Evolutionary conservation across 2,888 invertebrate genomes (phyloP).

Genomic region (Hipparchia semele): DNA sequence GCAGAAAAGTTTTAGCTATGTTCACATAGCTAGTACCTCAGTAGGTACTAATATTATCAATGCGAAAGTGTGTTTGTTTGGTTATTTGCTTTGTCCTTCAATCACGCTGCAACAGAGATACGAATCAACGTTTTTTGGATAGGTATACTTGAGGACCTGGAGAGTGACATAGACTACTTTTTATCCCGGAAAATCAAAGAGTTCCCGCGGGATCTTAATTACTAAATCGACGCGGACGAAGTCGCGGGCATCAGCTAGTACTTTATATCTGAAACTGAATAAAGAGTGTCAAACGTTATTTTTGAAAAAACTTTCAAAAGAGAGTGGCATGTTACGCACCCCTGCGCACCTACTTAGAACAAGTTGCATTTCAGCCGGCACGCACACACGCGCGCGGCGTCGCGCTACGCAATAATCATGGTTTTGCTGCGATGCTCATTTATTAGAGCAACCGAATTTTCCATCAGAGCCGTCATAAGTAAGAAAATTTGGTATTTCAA

Average conservation of each 20-base stretch:
- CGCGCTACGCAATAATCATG: constrained; percentile 37
- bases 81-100: no score
- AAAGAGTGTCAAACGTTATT: no score
- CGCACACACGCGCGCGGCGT: constrained; percentile 50
- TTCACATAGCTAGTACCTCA: no score
- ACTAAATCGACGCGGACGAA: neutral
- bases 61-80: no score
- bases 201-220: neutral
- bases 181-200: neutral
- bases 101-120: no score
- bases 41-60: no score
- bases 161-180: neutral
- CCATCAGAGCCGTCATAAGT: neutral
- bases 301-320: neutral
- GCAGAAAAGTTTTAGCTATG: no score
- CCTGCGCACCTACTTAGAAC: constrained; percentile 76
- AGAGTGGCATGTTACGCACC: constrained; percentile 43
- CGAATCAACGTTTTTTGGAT: no score
- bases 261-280: neutral
- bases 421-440: constrained; percentile 3
- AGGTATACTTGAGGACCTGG: no score
- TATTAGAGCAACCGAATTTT: constrained; percentile 14
- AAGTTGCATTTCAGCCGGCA: constrained; percentile 76
- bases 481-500: neutral
- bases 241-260: neutral